These are phyloP conservation scores for Sebastes elongatus DNA, from an alignment of 2,797 vertebrate species.

Conservation along the genomic window DNA sequence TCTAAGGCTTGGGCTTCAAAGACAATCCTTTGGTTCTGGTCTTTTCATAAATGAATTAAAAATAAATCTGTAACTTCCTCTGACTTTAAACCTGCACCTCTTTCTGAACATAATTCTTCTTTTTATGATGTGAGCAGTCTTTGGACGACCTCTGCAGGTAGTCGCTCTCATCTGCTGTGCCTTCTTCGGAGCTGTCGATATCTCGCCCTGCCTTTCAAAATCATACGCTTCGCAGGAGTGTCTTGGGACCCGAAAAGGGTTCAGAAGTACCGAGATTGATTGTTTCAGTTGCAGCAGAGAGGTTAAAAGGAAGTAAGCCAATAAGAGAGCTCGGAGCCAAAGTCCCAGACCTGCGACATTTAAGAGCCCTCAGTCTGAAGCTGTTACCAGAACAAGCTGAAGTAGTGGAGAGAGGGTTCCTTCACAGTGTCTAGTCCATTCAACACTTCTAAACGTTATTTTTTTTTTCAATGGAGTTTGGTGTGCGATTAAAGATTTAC, in stretches of 20 bases:
- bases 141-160: slow-evolving; percentile 26
- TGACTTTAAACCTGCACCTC: not conserved
- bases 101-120: not conserved
- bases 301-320: slow-evolving; percentile 47
- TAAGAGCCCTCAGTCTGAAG: slow-evolving; percentile 32
- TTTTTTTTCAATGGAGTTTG: not conserved
- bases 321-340: slow-evolving; percentile 36
- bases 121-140: slow-evolving; percentile 22
- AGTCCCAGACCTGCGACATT: slow-evolving; percentile 37
- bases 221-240: not conserved
- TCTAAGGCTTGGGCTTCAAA: not conserved
- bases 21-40: not conserved
- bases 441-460: not conserved
- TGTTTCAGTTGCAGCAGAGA: slow-evolving; percentile 39
- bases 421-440: not conserved
- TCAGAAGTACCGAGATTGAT: slow-evolving; percentile 26
- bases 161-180: slow-evolving; percentile 28
- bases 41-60: not conserved
- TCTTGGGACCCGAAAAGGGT: not conserved
- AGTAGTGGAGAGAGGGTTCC: not conserved
- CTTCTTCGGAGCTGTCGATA: slow-evolving; percentile 21
- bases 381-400: not conserved
- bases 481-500: not conserved
- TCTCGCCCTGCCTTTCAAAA: slow-evolving; percentile 13
- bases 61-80: not conserved